A percentile compares a stretch with the other conserved stretches of the same genome.
These are phyloP conservation scores for Entosphenus tridentatus DNA, from an alignment of 2,113 vertebrate genomes.

Conservation along the genomic window DNA sequence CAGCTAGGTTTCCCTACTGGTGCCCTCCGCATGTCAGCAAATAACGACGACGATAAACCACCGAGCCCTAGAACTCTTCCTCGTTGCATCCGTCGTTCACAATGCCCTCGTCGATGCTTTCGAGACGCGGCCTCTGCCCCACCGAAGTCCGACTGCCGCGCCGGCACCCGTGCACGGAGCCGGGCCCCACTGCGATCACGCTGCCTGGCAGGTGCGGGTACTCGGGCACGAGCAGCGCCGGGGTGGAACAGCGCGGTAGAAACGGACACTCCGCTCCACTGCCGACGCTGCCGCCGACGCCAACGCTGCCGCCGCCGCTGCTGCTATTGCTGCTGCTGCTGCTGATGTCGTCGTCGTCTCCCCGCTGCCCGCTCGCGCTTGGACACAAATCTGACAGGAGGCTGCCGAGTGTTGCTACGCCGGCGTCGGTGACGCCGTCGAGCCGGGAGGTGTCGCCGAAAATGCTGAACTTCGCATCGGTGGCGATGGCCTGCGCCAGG, in stretches of 20 bases:
- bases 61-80: constrained; percentile 11
- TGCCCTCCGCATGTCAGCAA: no score
- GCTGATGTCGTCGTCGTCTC: not conserved
- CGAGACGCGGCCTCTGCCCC: constrained; percentile 49
- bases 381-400: not conserved
- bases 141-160: constrained; percentile 31
- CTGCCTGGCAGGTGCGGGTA: constrained; percentile 19
- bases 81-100: constrained; percentile 26
- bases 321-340: not conserved
- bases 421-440: no score
- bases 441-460: constrained; percentile 38
- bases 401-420: not conserved
- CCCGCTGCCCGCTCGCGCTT: no score
- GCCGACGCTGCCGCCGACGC: no score
- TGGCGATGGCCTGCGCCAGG: constrained; percentile 69
- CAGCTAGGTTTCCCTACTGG: no score
- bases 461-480: constrained; percentile 61
- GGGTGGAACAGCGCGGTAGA: not conserved
- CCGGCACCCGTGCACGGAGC: constrained; percentile 12
- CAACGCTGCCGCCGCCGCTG: no score
- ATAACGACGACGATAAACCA: no score
- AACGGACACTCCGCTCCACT: no score
- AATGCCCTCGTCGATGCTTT: constrained; percentile 81
- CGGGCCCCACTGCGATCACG: constrained; percentile 18
- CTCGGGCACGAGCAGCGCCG: not conserved